Conservation (phyloP, 2,888 invertebrate species). For the Polyploca ridens region DNA sequence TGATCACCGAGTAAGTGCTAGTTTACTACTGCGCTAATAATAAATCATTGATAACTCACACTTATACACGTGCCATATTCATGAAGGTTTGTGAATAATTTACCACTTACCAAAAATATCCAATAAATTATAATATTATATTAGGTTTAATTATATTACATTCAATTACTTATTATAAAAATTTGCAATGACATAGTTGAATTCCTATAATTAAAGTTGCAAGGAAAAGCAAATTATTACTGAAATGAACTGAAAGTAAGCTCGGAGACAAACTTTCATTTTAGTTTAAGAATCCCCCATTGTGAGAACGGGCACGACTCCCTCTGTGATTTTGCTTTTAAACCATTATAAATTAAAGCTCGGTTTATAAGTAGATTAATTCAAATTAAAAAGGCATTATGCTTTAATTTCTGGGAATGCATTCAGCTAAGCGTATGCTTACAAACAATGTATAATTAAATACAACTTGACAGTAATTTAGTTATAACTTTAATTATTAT, state of each 20-base stretch:
- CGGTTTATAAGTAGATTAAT: neutral
- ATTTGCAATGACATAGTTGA: neutral
- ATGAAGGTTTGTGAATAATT: too few species aligned
- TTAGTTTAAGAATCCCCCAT: neutral
- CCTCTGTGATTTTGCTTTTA: neutral
- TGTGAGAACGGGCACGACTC: neutral
- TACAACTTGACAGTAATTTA: neutral
- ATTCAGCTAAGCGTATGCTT: neutral
- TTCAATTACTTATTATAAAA: too few species aligned
- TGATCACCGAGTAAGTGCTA: too few species aligned
- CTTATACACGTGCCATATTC: too few species aligned
- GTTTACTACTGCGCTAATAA: too few species aligned
- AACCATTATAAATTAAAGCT: neutral
- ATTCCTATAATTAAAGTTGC: neutral
- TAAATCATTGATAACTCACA: too few species aligned
- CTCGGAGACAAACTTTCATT: conserved; percentile 3
- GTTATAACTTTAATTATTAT: neutral
- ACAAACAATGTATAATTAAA: neutral
- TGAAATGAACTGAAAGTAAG: neutral
- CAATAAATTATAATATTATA: too few species aligned
- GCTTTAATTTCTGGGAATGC: neutral
- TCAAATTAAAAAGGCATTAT: neutral
- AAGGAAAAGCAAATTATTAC: neutral
- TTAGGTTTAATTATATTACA: too few species aligned
- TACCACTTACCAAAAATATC: too few species aligned